Conservation (phyloP, 1,140 invertebrate genomes). For the Magallana gigas region DNA sequence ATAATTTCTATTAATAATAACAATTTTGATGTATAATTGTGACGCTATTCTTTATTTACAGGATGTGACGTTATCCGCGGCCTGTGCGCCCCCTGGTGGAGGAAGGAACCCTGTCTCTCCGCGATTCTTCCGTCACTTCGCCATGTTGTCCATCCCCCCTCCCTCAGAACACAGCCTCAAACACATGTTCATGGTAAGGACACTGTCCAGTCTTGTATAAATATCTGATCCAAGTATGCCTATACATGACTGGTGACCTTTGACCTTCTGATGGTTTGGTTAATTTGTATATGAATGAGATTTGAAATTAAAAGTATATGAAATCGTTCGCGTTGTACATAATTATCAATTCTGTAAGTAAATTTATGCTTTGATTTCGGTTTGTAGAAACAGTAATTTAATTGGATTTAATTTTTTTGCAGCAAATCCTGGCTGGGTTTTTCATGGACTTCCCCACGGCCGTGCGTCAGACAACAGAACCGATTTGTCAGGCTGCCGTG, state of each 20-base stretch:
- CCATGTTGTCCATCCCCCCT: constrained; percentile 78
- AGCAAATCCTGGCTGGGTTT: constrained; percentile 88
- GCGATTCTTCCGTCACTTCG: constrained; percentile 79
- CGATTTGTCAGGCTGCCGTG: constrained; percentile 77
- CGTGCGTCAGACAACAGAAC: constrained; percentile 80
- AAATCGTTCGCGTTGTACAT: too few species aligned
- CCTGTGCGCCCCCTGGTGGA: constrained; percentile 80
- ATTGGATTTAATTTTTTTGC: constrained; percentile 41
- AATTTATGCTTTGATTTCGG: too few species aligned
- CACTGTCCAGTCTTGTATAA: too few species aligned
- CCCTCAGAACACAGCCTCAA: constrained; percentile 79
- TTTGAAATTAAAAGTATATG: too few species aligned
- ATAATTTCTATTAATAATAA: background rate
- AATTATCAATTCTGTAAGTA: too few species aligned
- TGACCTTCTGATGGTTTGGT: too few species aligned
- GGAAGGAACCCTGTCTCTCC: constrained; percentile 79
- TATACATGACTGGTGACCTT: too few species aligned
- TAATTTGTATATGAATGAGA: too few species aligned
- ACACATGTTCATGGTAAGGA: constrained; percentile 79
- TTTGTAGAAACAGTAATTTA: too few species aligned
- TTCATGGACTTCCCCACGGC: constrained; percentile 80
- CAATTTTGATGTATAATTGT: background rate
- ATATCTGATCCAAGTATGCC: too few species aligned
- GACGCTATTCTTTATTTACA: constrained; percentile 53
- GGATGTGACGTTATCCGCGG: constrained; percentile 79